Evolutionary conservation across 1,140 invertebrate genomes (phyloP).

Genomic region (Scaptomyza pallida): DNA sequence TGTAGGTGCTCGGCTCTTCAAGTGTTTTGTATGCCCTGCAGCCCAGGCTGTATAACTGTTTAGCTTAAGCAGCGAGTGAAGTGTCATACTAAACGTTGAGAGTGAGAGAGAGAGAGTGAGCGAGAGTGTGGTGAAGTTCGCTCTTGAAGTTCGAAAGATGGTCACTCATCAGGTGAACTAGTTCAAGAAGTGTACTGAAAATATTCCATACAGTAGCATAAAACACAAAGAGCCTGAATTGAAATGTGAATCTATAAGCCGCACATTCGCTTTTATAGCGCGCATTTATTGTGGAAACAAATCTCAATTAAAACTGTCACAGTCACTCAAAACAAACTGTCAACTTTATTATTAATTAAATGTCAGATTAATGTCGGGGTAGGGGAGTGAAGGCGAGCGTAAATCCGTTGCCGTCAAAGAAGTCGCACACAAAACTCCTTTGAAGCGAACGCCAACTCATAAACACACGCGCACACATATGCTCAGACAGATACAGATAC

Average conservation of each 20-base stretch:
- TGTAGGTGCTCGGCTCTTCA: conserved; percentile 59
- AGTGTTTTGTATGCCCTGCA: conserved; percentile 46
- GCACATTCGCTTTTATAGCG: conserved; percentile 36
- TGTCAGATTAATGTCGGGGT: conserved; percentile 81
- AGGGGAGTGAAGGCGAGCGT: too few relatives aligned
- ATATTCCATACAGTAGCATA: too few relatives aligned
- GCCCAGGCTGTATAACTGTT: background rate
- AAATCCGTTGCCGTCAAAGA: conserved; percentile 65
- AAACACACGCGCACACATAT: conserved; percentile 7
- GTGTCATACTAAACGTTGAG: background rate
- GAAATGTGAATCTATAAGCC: conserved; percentile 34
- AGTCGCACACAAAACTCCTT: conserved; percentile 62
- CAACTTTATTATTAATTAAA: conserved; percentile 83
- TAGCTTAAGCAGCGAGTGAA: background rate
- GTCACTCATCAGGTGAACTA: too few relatives aligned
- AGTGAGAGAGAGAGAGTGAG: background rate
- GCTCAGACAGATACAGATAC: background rate
- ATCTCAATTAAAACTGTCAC: conserved; percentile 83
- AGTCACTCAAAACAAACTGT: conserved; percentile 81
- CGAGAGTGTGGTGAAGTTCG: background rate
- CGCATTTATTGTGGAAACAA: conserved; percentile 57
- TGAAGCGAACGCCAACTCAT: conserved; percentile 52
- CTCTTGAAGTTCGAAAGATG: conserved; percentile 67
- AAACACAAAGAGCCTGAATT: too few relatives aligned
- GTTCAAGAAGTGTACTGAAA: too few relatives aligned